phyloP scores from a whole-genome alignment of 2,888 invertebrate species.

The Entomobrya multifasciata region DNA sequence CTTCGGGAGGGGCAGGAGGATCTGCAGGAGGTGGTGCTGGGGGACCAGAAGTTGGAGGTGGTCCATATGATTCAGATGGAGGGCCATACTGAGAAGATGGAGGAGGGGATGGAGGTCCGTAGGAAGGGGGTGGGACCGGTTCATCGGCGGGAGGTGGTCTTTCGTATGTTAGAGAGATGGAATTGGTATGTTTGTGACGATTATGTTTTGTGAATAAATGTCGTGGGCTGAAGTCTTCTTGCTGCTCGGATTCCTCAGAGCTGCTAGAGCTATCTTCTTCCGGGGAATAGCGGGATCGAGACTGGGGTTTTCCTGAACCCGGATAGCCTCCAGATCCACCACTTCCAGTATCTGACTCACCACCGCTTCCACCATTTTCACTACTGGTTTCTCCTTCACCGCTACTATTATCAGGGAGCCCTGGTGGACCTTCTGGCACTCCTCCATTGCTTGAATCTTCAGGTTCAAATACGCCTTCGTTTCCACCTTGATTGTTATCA shows the following conservation, averaged over 20 bases:
- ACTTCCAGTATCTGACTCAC: neutral
- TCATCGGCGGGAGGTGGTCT: slow-evolving; percentile 57
- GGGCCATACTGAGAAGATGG: neutral
- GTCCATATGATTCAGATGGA: slow-evolving; percentile 60
- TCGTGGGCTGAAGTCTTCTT: slow-evolving; percentile 58
- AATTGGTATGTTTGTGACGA: slow-evolving; percentile 18
- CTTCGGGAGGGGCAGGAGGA: slow-evolving; percentile 45
- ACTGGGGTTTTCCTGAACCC: slow-evolving; percentile 24
- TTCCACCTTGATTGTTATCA: neutral
- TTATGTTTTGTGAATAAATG: slow-evolving; percentile 45
- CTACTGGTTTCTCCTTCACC: neutral
- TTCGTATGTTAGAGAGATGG: slow-evolving; percentile 61
- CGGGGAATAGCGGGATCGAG: neutral
- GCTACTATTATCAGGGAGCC: neutral
- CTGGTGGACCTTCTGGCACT: neutral
- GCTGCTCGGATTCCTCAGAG: slow-evolving; percentile 39
- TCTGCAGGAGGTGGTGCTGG: slow-evolving; percentile 53
- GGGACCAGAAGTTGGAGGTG: slow-evolving; percentile 52
- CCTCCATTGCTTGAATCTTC: neutral
- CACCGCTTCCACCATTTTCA: slow-evolving; percentile 21
- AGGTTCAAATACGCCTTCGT: neutral
- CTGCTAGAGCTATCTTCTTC: slow-evolving; percentile 50
- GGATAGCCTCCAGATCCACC: slow-evolving; percentile 49
- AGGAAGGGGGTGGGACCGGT: slow-evolving; percentile 53
- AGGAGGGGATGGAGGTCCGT: slow-evolving; percentile 36